Conservation (phyloP, 1,140 invertebrate genomes). For the Tyrophagus putrescentiae region DNA sequence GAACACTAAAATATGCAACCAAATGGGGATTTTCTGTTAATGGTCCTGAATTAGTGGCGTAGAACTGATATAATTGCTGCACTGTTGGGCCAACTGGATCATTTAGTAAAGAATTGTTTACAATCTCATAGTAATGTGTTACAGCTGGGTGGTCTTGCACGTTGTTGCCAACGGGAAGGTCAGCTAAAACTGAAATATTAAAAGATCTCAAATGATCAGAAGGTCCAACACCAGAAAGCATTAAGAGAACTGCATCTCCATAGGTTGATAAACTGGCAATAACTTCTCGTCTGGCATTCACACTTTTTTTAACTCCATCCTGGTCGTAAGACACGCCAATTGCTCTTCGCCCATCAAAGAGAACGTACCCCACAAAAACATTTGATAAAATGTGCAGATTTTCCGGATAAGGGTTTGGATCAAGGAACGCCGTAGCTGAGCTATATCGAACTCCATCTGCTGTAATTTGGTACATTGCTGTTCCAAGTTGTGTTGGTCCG, state of each 20-base stretch:
- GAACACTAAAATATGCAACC: background rate
- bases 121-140: background rate
- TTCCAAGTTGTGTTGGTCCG: too few species aligned
- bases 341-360: too few species aligned
- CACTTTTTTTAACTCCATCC: too few species aligned
- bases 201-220: slow-evolving; percentile 50
- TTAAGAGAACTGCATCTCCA: slow-evolving; percentile 61
- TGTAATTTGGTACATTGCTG: too few species aligned
- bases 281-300: too few species aligned
- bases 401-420: too few species aligned
- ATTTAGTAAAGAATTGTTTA: background rate
- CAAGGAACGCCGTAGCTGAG: too few species aligned
- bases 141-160: slow-evolving; percentile 12
- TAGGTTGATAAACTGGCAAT: too few species aligned
- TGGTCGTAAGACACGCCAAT: too few species aligned
- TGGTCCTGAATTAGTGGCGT: background rate
- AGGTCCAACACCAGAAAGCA: slow-evolving; percentile 74
- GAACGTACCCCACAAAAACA: too few species aligned
- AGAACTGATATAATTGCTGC: background rate
- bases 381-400: too few species aligned
- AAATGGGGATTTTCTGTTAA: background rate
- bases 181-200: slow-evolving; percentile 31
- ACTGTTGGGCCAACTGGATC: background rate
- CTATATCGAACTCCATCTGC: too few species aligned
- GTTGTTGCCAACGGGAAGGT: slow-evolving; percentile 21